These are phyloP conservation scores for Poeciliopsis paucimaculata DNA, from an alignment of 2,797 vertebrate genomes.

Conservation along the genomic window DNA sequence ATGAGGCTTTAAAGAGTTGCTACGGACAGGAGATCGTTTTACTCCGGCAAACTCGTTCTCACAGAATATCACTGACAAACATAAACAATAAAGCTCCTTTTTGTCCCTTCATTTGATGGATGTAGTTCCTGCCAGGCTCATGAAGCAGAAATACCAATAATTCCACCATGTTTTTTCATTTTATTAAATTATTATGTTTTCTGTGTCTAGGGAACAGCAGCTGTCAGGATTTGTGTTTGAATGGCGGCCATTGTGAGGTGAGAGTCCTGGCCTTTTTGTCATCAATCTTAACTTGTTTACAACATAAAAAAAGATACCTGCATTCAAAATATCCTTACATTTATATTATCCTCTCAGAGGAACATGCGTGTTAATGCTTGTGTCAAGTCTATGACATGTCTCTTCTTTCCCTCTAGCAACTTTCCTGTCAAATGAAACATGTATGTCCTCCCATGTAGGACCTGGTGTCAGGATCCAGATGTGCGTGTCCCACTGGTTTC, in stretches of 20 bases:
- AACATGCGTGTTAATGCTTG: neutral
- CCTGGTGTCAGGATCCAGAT: conserved; percentile 65
- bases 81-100: conserved; percentile 8
- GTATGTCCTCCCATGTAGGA: conserved; percentile 58
- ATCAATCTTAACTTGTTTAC: neutral
- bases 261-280: conserved; percentile 22
- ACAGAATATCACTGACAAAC: conserved; percentile 1
- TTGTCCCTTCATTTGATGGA: neutral
- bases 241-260: conserved; percentile 82
- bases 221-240: conserved; percentile 80
- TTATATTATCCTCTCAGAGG: conserved; percentile 7
- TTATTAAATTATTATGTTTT: conserved; percentile 29
- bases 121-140: neutral
- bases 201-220: conserved; percentile 79
- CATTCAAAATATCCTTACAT: neutral
- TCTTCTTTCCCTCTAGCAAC: neutral
- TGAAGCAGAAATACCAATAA: neutral
- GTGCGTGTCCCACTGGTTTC: conserved; percentile 77
- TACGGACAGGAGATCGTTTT: conserved; percentile 32
- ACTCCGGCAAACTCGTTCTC: conserved; percentile 28
- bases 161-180: neutral
- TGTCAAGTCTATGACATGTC: neutral
- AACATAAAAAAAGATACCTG: neutral
- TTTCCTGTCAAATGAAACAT: neutral
- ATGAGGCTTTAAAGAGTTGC: conserved; percentile 35